Conservation (phyloP, 2,113 vertebrate species). For the human region DNA sequence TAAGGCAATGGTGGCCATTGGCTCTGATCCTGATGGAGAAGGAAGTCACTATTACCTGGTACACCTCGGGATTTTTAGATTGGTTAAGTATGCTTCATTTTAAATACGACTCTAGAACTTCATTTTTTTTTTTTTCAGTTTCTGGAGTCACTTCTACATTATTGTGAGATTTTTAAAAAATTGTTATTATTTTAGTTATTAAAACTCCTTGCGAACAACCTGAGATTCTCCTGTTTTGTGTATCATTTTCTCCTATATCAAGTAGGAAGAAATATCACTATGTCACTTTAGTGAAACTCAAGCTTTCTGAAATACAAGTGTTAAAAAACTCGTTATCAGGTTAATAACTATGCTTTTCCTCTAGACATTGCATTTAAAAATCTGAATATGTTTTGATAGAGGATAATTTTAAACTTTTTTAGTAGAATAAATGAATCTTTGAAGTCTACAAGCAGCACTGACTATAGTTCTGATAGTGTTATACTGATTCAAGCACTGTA, state of each 20-base stretch:
- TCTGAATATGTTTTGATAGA: not conserved
- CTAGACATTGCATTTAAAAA: not conserved
- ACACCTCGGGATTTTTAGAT: conserved; percentile 49
- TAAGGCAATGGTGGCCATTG: not conserved
- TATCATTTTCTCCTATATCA: not conserved
- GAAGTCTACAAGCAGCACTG: no score
- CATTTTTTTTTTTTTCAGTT: not conserved
- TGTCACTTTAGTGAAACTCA: not conserved
- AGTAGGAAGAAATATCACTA: not conserved
- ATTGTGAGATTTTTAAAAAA: not conserved
- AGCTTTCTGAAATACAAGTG: conserved; percentile 35
- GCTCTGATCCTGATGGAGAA: conserved; percentile 42
- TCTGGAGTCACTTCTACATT: not conserved
- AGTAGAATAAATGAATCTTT: not conserved
- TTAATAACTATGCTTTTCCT: conserved; percentile 12
- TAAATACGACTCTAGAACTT: not conserved
- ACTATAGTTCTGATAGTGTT: not conserved
- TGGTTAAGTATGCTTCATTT: not conserved
- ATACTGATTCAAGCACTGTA: not conserved
- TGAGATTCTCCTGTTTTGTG: not conserved
- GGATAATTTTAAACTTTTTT: not conserved
- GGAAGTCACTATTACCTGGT: conserved; percentile 61
- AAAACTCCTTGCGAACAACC: not conserved
- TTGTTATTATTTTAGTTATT: not conserved
- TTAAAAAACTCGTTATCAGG: not conserved